Conservation (phyloP, 2,797 vertebrate species). For the Phylloscopus collybita region DNA sequence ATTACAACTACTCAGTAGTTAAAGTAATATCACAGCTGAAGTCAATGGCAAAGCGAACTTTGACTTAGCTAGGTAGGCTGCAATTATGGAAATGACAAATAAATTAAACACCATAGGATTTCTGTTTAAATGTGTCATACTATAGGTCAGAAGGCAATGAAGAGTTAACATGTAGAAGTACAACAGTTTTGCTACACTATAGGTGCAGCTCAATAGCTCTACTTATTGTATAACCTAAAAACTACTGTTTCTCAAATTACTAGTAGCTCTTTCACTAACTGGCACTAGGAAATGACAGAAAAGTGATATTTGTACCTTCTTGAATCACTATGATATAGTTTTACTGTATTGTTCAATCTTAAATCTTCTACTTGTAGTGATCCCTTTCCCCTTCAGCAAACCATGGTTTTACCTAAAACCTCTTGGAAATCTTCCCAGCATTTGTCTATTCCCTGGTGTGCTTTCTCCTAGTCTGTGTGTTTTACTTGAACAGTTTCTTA, state of each 20-base stretch:
- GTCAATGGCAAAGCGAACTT: neutral
- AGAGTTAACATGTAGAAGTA: accelerated
- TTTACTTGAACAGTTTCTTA: conserved; percentile 1
- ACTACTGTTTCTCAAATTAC: neutral
- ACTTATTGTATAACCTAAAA: neutral
- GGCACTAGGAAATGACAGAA: neutral
- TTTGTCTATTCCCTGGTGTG: neutral
- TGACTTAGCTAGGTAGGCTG: neutral
- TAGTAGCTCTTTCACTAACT: neutral
- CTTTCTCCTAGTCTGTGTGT: neutral
- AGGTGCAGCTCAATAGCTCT: neutral
- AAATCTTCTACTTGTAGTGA: neutral
- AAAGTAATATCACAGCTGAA: neutral
- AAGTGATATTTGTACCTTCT: neutral
- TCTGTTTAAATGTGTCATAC: neutral
- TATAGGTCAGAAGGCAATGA: neutral
- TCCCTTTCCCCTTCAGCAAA: neutral
- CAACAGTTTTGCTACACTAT: neutral
- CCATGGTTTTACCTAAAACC: neutral
- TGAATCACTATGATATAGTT: neutral
- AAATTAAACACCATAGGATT: neutral
- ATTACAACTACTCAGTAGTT: neutral
- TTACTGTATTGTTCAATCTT: neutral
- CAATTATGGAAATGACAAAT: neutral
- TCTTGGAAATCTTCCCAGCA: neutral